Evolutionary conservation across 2,888 invertebrate species (phyloP).

Genomic region (Yponomeuta cagnagella): DNA sequence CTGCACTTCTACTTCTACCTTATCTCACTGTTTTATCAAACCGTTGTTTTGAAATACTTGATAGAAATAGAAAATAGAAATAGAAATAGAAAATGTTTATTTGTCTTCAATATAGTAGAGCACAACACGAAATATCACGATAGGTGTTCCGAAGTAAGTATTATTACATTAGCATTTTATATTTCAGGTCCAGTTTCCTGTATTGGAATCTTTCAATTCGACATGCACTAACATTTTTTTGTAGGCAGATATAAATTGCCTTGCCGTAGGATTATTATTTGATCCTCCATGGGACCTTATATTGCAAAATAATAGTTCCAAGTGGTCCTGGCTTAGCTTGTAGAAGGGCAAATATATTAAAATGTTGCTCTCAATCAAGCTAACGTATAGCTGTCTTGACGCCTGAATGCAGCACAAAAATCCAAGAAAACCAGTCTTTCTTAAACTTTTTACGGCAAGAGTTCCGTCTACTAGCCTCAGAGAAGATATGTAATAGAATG

Average conservation of each 20-base stretch:
- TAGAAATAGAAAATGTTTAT: too few species aligned
- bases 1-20: too few species aligned
- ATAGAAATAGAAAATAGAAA: too few species aligned
- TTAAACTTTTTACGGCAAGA: background rate
- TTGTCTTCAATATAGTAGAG: too few species aligned
- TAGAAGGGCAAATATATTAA: constrained; percentile 21
- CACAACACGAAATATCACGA: too few species aligned
- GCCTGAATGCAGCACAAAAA: constrained; percentile 21
- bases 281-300: constrained; percentile 20
- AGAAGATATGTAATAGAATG: background rate
- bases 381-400: constrained; percentile 17
- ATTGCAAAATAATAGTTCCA: constrained; percentile 19
- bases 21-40: too few species aligned
- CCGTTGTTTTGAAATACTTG: too few species aligned
- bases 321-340: constrained; percentile 23
- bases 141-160: too few species aligned
- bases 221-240: constrained; percentile 9
- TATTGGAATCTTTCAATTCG: background rate
- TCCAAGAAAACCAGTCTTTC: constrained; percentile 22
- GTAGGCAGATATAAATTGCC: constrained; percentile 16
- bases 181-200: background rate
- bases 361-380: constrained; percentile 17
- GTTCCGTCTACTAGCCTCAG: constrained; percentile 3
- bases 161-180: too few species aligned
- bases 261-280: constrained; percentile 19